A percentile compares a stretch with the other conserved stretches of the same genome.
phyloP scores from a whole-genome alignment of 2,113 vertebrate genomes.

The Microtus oregoni region DNA sequence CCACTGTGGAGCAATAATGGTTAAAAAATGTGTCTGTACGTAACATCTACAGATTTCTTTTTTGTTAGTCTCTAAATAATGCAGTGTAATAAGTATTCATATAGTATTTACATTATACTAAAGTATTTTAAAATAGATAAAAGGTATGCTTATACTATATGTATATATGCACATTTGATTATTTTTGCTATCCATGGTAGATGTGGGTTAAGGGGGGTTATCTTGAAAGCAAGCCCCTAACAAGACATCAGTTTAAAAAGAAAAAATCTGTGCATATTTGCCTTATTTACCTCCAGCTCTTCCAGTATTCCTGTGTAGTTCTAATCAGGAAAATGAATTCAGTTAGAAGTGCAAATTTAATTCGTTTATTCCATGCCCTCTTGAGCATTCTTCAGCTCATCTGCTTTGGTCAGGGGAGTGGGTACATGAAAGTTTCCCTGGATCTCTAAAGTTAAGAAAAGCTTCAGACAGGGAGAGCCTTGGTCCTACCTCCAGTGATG shows the following conservation, averaged over 20 bases:
- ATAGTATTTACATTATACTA: background rate
- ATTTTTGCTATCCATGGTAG: background rate
- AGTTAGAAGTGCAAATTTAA: constrained; percentile 45
- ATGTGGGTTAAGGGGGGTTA: background rate
- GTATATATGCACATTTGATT: background rate
- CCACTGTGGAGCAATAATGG: background rate
- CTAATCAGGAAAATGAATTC: constrained; percentile 24
- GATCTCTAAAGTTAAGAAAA: constrained; percentile 58
- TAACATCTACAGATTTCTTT: background rate
- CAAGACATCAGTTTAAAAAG: background rate
- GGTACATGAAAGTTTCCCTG: constrained; percentile 17
- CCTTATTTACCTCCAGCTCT: background rate
- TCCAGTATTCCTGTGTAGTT: background rate
- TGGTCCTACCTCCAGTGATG: no score
- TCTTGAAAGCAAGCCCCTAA: background rate
- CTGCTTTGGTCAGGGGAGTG: background rate
- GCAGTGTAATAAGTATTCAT: background rate
- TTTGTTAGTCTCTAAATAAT: background rate
- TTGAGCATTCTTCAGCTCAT: constrained; percentile 29
- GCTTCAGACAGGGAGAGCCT: background rate
- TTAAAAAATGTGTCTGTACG: background rate
- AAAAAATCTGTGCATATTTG: background rate
- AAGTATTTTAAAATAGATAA: background rate
- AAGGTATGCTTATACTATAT: background rate
- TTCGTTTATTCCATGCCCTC: background rate